Evolutionary conservation across 2,888 invertebrate species (phyloP), one percentile per base, ranked within the genome.

Genomic region (Trichogramma dendrolimi): DNA sequence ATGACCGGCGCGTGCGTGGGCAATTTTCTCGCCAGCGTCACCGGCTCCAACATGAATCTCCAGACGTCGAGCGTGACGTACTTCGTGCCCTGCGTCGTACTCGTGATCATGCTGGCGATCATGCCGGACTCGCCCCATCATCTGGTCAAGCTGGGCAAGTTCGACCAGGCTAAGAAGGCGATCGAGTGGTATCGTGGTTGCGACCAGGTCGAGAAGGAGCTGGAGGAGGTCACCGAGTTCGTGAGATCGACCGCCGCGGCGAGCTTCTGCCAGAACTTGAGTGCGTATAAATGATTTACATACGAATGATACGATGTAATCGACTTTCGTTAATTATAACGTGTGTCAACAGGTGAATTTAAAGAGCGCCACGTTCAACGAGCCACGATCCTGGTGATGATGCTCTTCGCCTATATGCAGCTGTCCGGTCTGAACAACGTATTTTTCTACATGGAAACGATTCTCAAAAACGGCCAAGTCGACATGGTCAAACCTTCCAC

Each of bases 121-220:
- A 63, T 77, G 5, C 78, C 78, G 0, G 73, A 74, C 7, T 73
- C 78, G 6, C 76, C 78, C 0, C 69, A 78, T 51, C 68, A 74
- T 8, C 11, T 60, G 5, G 54, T 65, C 4, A 62, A 65, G 40
- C 4, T 55, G 2, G 60, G 55, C n/a, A 43, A 62, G 4, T 50
- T 55, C 5, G 60, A 62, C 5, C 39, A 42, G 7, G 65, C 65
- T 0, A 57, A 41, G 27, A 41, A 52, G 7, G 62, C 65, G 6
- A 58, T 65, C 0, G 6, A 39, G 4, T 65, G 62, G 62, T 65
- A 62, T 14, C 54, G 53, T 0, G 65, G 70, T 1, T 64, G 62
- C 4, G 71, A 77, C 57, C 52, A 52, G 11, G 67, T 70, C 4
- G 67, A 66, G 0, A 7, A 55, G 1, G 77, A 76, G 38, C 55